These are phyloP conservation scores for Darevskia mixta DNA, from an alignment of 2,797 vertebrate species.

Conservation along the genomic window DNA sequence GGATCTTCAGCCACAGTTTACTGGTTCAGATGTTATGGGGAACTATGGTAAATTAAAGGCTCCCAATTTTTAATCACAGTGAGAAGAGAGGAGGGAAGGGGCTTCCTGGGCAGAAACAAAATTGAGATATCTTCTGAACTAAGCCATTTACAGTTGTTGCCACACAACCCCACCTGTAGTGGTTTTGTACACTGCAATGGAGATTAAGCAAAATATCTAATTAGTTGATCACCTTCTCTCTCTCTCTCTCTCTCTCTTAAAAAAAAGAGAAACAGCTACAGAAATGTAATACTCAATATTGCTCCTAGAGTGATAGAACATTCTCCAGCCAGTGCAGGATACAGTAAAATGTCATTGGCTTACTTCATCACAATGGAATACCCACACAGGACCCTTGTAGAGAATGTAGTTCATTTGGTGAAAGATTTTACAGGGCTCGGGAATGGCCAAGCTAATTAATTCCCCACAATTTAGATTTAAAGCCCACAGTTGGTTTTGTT, in stretches of 20 bases:
- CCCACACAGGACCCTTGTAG: background rate
- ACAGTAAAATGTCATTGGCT: background rate
- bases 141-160: background rate
- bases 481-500: background rate
- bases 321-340: background rate
- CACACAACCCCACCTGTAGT: background rate
- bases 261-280: background rate
- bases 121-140: background rate
- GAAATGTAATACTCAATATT: background rate
- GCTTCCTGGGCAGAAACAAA: background rate
- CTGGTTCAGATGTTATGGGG: background rate
- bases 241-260: background rate
- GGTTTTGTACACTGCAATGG: background rate
- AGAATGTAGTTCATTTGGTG: background rate
- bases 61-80: background rate
- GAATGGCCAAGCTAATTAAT: background rate
- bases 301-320: conserved; percentile 20
- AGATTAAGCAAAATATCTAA: conserved; percentile 1
- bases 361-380: background rate
- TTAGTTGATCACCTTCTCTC: background rate
- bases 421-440: background rate
- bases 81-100: background rate
- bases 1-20: background rate
- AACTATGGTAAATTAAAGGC: background rate
- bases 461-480: background rate